Base-by-base conservation (phyloP, 2,888 invertebrate genomes). In the Mimachlamys varia region DNA sequence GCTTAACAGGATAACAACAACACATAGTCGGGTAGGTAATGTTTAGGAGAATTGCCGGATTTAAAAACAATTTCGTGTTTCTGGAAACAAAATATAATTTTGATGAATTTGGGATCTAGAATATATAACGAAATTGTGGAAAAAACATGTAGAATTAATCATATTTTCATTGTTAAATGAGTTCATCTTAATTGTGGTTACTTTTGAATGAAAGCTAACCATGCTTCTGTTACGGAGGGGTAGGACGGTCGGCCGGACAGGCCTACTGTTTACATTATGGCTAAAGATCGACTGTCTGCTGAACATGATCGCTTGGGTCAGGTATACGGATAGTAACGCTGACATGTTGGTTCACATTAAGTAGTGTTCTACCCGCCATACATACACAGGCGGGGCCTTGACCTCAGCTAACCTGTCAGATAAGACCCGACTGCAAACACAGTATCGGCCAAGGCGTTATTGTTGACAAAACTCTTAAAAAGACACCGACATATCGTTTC, bases 321-420 rank as follows among this genome's bases (percentile, higher is more conserved):
- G 76, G 76, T 76, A 76, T n/a, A 58, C n/a, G 58, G n/a, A n/a
- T 76, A 76, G 76, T 33, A 76, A 76, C 76, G 33, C 33, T 76
- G 33, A 76, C 76, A 76, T 76, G 76, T 27, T 33, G 33, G 76
- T 76, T 76, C 76, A 76, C 76, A 76, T 76, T 0, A 12, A 76
- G 12, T 22, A 22, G 22, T 22, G 58, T 27, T 76, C 76, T 33
- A 76, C 27, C 76, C 76, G 76, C 12, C 62, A 10, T 27, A 10
- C n/a, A n/a, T 22, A 12, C 76, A 76, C 76, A 76, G 76, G 2
- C 76, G 76, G 7, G 76, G 27, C 76, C 76, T 76, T 76, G 76
- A 76, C 76, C 76, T 12, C 2, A 33, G 27, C 10, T 76, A 76
- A 76, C 76, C 76, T 27, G 27, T 27, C 76, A 27, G 76, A 76